phyloP scores from a whole-genome alignment of 2,797 vertebrate species.

The Lepus townsendii region DNA sequence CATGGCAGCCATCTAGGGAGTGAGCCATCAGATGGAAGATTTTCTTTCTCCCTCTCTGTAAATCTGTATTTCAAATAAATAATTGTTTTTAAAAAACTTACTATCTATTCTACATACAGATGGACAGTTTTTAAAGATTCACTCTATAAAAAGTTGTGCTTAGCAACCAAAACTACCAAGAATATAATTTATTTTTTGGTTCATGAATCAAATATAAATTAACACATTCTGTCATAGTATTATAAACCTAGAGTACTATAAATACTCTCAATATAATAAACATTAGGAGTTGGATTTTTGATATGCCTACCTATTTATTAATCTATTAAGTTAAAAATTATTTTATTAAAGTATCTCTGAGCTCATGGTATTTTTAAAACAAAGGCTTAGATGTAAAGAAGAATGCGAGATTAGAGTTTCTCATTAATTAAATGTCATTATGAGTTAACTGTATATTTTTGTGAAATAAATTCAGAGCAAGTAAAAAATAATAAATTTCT shows the following conservation, averaged over 20 bases:
- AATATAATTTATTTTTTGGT: slow-evolving; percentile 9
- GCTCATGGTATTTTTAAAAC: not conserved
- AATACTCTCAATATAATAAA: not conserved
- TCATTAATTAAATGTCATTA: slow-evolving; percentile 1
- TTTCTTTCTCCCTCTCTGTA: too few species aligned
- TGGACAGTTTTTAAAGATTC: slow-evolving; percentile 17
- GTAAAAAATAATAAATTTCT: slow-evolving; percentile 18
- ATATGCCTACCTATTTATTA: not conserved
- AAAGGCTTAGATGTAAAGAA: not conserved
- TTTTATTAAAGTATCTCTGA: slow-evolving; percentile 19
- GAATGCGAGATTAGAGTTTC: slow-evolving; percentile 20
- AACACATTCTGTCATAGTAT: not conserved
- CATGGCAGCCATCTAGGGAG: too few species aligned
- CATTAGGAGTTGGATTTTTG: not conserved
- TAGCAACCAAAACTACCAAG: slow-evolving; percentile 28
- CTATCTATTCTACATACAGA: not conserved
- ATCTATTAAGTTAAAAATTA: slow-evolving; percentile 27
- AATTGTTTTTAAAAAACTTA: too few species aligned
- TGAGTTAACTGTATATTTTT: not conserved
- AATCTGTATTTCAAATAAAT: too few species aligned
- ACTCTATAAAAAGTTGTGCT: not conserved
- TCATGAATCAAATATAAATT: slow-evolving; percentile 48
- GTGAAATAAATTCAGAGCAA: slow-evolving; percentile 35
- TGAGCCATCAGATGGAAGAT: too few species aligned
- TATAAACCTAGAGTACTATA: not conserved